Evolutionary conservation across 2,888 invertebrate species (phyloP), one percentile per base, ranked within the genome.

Genomic region (Petrophora chlorosata): DNA sequence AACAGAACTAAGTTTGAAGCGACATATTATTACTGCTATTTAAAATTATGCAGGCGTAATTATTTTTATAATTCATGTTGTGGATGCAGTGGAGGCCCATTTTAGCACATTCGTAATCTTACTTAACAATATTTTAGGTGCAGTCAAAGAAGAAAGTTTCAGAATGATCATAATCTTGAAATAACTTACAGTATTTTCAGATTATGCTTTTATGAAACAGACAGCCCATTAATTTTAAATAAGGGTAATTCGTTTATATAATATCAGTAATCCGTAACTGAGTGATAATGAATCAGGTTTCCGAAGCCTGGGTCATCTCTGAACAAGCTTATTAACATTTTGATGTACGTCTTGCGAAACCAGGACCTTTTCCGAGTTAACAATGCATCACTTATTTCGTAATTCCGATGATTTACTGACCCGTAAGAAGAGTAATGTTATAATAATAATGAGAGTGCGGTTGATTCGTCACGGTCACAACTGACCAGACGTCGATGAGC

Each of bases 291-390:
- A 57, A 59, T 59, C 50, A 49, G 45, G 45, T 41, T 42, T 51
- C n/a, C n/a, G n/a, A n/a, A n/a, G n/a, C n/a, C n/a, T n/a, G n/a
- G n/a, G n/a, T n/a, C 47, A 61, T 67, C 61, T 59, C 55, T 41
- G 45, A 41, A 39, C 49, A 49, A 22, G 42, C 61, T 54, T 57
- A 62, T 61, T 63, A 61, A 56, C 59, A 56, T 58, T 47, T 63
- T 66, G 68, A 75, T 71, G 65, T 58, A 71, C 64, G 38, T 26
- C 54, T 77, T 74, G 42, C 53, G 66, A 63, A 68, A 79, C 48
- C 45, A 43, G 46, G 61, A 63, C 68, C 68, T 62, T 68, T 44
- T 69, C 53, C 51, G 52, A 59, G 61, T 63, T 56, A 53, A 60
- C 54, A 66, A 69, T 63, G 53, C 55, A 62, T 61, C 59, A 55